Base-by-base conservation (phyloP, 1,140 invertebrate species). In the Drosophila guanche region DNA sequence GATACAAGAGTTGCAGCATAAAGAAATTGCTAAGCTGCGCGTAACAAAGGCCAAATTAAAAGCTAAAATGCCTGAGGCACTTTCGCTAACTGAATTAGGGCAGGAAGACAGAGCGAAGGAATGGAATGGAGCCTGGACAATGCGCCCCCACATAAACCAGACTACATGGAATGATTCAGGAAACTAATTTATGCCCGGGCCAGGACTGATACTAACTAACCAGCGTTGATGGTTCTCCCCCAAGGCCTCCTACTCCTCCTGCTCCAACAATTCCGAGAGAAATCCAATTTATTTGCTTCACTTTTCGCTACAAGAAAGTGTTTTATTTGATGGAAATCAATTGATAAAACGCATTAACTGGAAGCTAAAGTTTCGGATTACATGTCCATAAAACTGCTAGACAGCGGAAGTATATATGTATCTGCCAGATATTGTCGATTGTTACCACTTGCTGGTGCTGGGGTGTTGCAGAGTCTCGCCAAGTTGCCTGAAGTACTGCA, bases 291-390 rank as follows among this genome's bases (percentile, higher is more conserved):
- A 88, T 88, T 86, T 88, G 68, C 67, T 61, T 72, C 66, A 54
- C 79, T 88, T 76, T 76, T 60, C 67, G 80, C 66, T 69, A 61
- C 61, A 56, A 63, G 68, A 86, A 86, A 86, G 81, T 86, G 74
- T 86, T 86, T 81, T 76, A 83, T 88, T 83, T 88, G 83, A 86
- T 86, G 83, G 70, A 86, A 81, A 74, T 75, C 83, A 88, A 86
- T 86, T 88, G 83, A 88, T 88, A 88, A 88, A 88, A 83, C 75
- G 79, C 83, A 88, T 88, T 88, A 88, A 76, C 78, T 76, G 66
- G 71, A 52, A 59, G 75, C 83, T 76, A 74, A 86, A 77, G 69
- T 86, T 88, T 61, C 73, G 42, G 42, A 57, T 27, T 29, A 12
- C 10, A 10, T 56, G 45, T 62, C 68, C 77, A 81, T 81, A 71